These are phyloP conservation scores for Channa striata DNA, from an alignment of 2,797 vertebrate species.

Conservation along the genomic window DNA sequence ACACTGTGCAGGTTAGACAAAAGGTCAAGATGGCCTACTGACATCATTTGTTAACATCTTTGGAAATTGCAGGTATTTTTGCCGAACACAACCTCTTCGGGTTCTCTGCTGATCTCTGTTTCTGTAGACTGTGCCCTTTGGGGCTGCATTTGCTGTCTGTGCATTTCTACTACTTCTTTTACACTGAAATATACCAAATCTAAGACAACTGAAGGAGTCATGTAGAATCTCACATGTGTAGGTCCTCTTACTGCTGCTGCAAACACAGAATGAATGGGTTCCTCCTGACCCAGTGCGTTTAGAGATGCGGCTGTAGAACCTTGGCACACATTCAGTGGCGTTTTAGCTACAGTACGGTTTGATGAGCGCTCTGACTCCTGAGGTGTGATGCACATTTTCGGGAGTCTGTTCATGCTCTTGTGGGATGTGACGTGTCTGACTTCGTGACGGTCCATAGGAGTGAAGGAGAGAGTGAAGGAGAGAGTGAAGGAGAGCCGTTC, in stretches of 20 bases:
- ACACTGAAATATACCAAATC: conserved; percentile 4
- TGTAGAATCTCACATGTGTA: no score
- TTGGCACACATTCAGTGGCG: background rate
- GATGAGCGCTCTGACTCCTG: conserved; percentile 5
- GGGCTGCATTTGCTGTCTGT: background rate
- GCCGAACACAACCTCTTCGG: no score
- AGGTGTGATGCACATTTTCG: conserved; percentile 12
- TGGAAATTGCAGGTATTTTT: no score
- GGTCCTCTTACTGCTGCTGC: background rate
- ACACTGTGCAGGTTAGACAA: no score
- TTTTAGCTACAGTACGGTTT: background rate
- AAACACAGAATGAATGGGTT: conserved; percentile 1
- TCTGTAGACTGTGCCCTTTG: no score
- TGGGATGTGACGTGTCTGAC: conserved; percentile 13
- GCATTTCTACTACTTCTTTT: background rate
- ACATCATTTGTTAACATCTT: no score
- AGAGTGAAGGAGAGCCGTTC: conserved; percentile 44
- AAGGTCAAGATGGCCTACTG: no score
- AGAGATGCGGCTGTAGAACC: no score
- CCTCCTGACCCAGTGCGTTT: background rate
- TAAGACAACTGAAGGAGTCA: no score
- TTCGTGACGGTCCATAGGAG: conserved; percentile 24
- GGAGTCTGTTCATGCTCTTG: background rate
- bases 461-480: no score
- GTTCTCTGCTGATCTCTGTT: no score